Base-by-base conservation (phyloP, 1,140 invertebrate genomes). In the Lordiphosa clarofinis region DNA sequence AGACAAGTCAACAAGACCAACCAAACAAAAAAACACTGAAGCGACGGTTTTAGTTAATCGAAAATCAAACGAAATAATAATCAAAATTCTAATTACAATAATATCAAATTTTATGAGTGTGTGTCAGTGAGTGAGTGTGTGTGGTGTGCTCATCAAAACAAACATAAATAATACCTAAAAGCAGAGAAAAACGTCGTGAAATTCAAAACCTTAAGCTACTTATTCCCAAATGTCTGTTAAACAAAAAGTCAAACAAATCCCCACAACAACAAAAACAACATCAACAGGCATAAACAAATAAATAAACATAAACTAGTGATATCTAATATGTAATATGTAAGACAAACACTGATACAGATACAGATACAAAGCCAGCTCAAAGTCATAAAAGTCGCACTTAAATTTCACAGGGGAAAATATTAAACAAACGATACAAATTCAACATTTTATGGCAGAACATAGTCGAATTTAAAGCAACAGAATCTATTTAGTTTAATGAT, bases 271-370 rank as follows among this genome's bases (percentile, higher is more conserved):
- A n/a, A n/a, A n/a, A n/a, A n/a, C n/a, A n/a, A n/a, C n/a, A n/a
- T n/a, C 12, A 12, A 15, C 47, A 55, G 57, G 48, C 54, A 49
- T 52, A 59, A 65, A 52, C 62, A 59, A 56, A 79, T 42, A 82
- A 74, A 73, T 78, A 70, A 69, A 79, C 74, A 79, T 79, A 59
- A 79, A 70, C 74, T 74, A 79, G 74, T 79, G 75, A 73, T 75
- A 76, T 59, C 52, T 56, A 56, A 67, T 40, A 55, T 70, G 58
- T 63, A 82, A 75, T 60, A 76, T 82, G 76, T 55, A 75, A 70
- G 74, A 67, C 62, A 71, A 76, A 71, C 59, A 75, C 24, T 28
- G 46, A 67, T 59, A 63, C 47, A 47, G 52, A 59, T 59, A 64
- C 50, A 48, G 46, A 66, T 38, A 60, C 15, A 56, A 46, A 58